These are phyloP conservation scores for Drymonia ruficornis DNA, from an alignment of 2,888 invertebrate species.

Conservation along the genomic window DNA sequence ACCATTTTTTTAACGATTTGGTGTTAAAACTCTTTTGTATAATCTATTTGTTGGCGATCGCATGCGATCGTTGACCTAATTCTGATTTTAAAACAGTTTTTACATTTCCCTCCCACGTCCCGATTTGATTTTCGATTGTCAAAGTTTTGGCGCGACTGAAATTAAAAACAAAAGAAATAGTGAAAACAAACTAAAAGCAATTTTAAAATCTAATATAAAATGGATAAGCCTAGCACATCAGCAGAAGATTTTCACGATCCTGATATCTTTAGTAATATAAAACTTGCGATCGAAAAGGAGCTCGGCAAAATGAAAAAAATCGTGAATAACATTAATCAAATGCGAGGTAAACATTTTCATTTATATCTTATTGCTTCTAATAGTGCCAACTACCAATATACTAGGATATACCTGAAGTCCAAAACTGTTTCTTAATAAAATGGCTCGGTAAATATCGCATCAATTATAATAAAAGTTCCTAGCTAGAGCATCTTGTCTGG, in stretches of 20 bases:
- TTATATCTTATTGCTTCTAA: not conserved
- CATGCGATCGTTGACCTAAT: slow-evolving; percentile 53
- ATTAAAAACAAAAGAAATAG: slow-evolving; percentile 2
- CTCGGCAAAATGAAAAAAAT: slow-evolving; percentile 65
- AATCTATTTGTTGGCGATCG: slow-evolving; percentile 50
- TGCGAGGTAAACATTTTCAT: slow-evolving; percentile 58
- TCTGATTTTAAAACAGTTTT: slow-evolving; percentile 51
- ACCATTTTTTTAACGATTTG: too few relatives aligned
- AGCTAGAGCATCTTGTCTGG: not conserved
- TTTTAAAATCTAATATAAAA: slow-evolving; percentile 13
- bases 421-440: not conserved
- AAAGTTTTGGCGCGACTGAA: slow-evolving; percentile 29
- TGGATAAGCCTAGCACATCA: slow-evolving; percentile 40
- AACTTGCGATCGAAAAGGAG: slow-evolving; percentile 57
- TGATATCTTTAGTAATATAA: slow-evolving; percentile 54
- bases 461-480: not conserved
- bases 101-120: slow-evolving; percentile 31
- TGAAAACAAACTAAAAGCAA: not conserved
- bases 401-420: not conserved
- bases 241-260: slow-evolving; percentile 47
- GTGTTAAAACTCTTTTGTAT: slow-evolving; percentile 40
- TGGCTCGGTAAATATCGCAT: not conserved
- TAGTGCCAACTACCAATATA: too few relatives aligned
- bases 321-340: slow-evolving; percentile 64
- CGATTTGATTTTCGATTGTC: slow-evolving; percentile 47